Evolutionary conservation across 2,888 invertebrate genomes (phyloP), one percentile per base, ranked within the genome.

Genomic region (Lypha dubia): DNA sequence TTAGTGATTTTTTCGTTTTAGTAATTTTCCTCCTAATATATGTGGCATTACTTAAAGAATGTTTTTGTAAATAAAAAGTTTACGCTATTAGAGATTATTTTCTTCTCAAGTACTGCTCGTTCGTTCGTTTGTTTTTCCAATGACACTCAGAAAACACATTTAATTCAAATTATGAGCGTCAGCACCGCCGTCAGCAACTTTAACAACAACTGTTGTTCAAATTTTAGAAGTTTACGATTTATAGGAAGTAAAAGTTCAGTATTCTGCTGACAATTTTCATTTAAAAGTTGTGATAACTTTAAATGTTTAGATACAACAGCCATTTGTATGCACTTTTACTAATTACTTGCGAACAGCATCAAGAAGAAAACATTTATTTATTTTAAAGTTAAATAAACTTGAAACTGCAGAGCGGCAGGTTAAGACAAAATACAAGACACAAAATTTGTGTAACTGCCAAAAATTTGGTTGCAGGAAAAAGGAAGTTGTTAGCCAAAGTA

Each of bases 211-310:
- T 56, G 32, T 53, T 56, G 44, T 53, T 56, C 20, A n/a, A 8
- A 35, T 58, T n/a, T 17, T 35, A 49, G n/a, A 79, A 74, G 53
- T 56, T 74, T 62, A 53, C 24, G 68, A 49, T 70, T 68, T 41
- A 44, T 32, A 68, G 53, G 60, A 46, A 8, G 41, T 17, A 17
- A 3, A 38, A 60, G 28, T 77, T 65, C 20, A 51, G 49, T 68
- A 35, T 41, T 79, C 24, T 65, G 58, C 62, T 68, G 80, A 84
- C 76, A 84, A 62, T 67, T 73, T 84, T 38, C 79, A 76, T 76
- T n/a, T 76, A 76, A 80, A 76, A 80, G 38, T 84, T 80, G 17
- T 32, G 67, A 76, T 73, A 76, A 71, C 76, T 71, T 71, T 32
- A 68, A 84, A 73, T 84, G 62, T 76, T 84, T 67, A 28, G n/a